Percentiles rank a stretch among this genome's conserved stretches.
These are phyloP conservation scores for Willisornis vidua DNA, from an alignment of 2,113 vertebrate species.

Conservation along the genomic window DNA sequence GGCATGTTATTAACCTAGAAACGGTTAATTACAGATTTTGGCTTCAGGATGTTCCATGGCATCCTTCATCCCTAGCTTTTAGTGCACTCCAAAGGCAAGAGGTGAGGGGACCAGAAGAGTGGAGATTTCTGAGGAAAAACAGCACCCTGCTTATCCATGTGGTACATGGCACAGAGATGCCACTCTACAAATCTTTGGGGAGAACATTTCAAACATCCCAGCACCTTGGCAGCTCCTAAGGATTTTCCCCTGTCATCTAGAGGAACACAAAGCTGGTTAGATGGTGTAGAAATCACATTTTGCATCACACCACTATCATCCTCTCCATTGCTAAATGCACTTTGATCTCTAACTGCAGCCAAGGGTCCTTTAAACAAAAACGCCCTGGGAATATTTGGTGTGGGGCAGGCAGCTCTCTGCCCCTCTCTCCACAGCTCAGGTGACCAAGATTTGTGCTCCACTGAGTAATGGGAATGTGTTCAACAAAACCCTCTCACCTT, in stretches of 20 bases:
- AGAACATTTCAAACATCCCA: background rate
- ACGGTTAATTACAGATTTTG: background rate
- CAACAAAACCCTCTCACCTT: background rate
- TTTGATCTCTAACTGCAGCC: background rate
- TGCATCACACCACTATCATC: background rate
- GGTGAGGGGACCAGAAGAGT: background rate
- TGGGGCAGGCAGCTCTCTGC: background rate
- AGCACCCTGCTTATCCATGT: background rate
- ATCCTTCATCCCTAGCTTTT: background rate
- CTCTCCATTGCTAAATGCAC: background rate
- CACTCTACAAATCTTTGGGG: background rate
- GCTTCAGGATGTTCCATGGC: background rate
- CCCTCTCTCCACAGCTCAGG: background rate
- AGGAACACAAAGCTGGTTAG: background rate
- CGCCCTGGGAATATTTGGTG: rapidly evolving
- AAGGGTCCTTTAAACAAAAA: background rate
- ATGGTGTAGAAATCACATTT: background rate
- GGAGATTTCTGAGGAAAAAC: background rate
- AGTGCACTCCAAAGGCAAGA: background rate
- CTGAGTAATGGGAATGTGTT: rapidly evolving
- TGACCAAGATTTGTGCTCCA: background rate
- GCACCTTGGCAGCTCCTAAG: background rate
- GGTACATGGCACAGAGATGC: background rate
- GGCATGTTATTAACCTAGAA: background rate
- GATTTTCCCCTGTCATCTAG: background rate